Base-by-base conservation (phyloP, 2,888 invertebrate genomes). In the Entomobrya proxima region DNA sequence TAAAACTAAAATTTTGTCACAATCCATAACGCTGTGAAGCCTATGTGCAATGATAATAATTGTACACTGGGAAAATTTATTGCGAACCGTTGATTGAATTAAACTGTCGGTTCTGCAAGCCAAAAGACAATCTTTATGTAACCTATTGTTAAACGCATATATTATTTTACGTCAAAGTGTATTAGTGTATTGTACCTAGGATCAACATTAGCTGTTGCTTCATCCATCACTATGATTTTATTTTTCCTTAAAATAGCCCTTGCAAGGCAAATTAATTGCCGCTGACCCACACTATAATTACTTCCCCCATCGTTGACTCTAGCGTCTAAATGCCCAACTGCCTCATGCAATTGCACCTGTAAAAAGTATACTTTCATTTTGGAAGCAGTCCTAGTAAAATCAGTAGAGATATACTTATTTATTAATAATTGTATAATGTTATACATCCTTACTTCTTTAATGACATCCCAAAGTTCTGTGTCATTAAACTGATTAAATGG, bases 11-110 rank as follows among this genome's bases (percentile, higher is more conserved):
- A 97, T 95, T 86, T 95, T 94, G 92, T 97, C 96, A 0, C 96
- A 97, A 92, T 98, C 98, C 95, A 98, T 98, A 88, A 98, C 96
- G 0, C 98, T 98, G 91, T 97, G 95, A 35, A 98, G 93, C 55
- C 98, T 94, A 92, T 98, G 98, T 4, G 98, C 98, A 44, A 98
- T 96, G 0, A 97, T 98, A 52, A 98, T 92, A 9, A 98, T 97
- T 0, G 97, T 97, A 92, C 97, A 97, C 21, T 95, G 92, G 13
- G 93, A 93, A 91, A 98, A 98, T 91, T 96, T 95, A 55, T 93
- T 93, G 80, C 97, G 93, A 83, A 98, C 96, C 0, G 97, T 96
- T 91, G 93, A 94, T 92, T 97, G 97, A 90, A 97, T 97, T 81
- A 97, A 93, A 67, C 94, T 94, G 92, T 97, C 97, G 18, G 97